phyloP scores from a whole-genome alignment of 2,888 invertebrate genomes.

The Xanthia togata region DNA sequence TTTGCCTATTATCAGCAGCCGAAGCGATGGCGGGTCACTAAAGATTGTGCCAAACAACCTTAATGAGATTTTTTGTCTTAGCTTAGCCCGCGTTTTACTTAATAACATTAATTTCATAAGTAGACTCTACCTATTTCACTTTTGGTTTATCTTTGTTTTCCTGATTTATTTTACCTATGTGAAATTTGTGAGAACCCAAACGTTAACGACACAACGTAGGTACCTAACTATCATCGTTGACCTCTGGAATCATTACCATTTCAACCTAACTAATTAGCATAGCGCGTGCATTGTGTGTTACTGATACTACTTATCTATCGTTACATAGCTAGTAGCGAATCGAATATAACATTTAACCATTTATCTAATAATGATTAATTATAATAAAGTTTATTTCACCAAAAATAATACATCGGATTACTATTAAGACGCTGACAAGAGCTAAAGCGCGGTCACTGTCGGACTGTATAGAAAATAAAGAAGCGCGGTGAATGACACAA shows the following conservation, averaged over 20 bases:
- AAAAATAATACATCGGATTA: too few species aligned
- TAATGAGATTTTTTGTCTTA: neutral
- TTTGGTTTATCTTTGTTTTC: neutral
- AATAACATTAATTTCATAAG: neutral
- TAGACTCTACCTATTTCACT: neutral
- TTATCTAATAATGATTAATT: neutral
- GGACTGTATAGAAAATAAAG: too few species aligned
- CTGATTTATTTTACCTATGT: neutral
- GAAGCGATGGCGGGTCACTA: neutral
- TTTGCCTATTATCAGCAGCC: neutral
- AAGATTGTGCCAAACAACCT: neutral
- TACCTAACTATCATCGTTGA: constrained; percentile 23
- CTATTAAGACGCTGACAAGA: too few species aligned
- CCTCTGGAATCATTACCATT: constrained; percentile 46
- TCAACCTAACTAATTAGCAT: constrained; percentile 44
- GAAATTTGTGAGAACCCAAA: neutral
- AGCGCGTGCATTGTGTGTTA: constrained; percentile 14
- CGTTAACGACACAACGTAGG: neutral
- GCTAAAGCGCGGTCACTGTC: too few species aligned
- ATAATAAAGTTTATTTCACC: too few species aligned
- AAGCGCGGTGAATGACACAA: too few species aligned
- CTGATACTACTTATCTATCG: neutral
- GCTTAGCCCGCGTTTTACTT: neutral
- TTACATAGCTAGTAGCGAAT: neutral
- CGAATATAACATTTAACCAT: constrained; percentile 1